Evolutionary conservation across 2,113 vertebrate genomes (phyloP), one percentile per base, ranked within the genome.

Genomic region (Papio anubis): DNA sequence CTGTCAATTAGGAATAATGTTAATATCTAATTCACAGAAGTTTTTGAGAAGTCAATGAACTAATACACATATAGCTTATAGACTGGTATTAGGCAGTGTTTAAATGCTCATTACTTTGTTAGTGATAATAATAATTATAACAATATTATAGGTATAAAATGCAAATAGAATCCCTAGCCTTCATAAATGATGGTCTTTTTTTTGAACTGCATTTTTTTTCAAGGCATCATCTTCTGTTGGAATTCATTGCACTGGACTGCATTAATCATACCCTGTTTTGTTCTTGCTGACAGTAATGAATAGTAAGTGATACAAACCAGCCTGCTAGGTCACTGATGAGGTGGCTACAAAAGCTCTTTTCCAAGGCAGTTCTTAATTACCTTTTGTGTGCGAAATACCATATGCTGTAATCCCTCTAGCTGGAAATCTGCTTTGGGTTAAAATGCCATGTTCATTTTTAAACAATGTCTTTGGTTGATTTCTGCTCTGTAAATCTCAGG

Each of bases 211-310:
- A 75, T 93, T 88, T 87, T 93, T 93, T 85, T 73, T 61, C 48
- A 88, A 96, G 66, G 52, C 72, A 8, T 90, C 76, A 84, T 79
- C 72, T 66, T 90, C 52, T 66, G 93, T 84, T 96, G 84, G 96
- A 92, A 86, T 97, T 96, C 96, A 64, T 95, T 86, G 93, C 83
- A n/a, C 76, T 70, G 88, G 92, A 78, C 92, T 32, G 9, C 95
- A 98, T 98, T 98, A 97, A 97, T 98, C 97, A 97, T 66, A 84
- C 40, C 75, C 92, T 93, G 96, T 97, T 98, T 98, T 98, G 95
- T 98, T 95, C 97, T 97, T 90, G 2, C 76, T 98, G 97, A 98
- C 96, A 97, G 96, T 97, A 97, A 98, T 98, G 97, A 98, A 98
- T 97, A 97, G 94, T 97, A 97, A 98, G 94, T 92, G 97, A 97